phyloP scores from a whole-genome alignment of 2,113 vertebrate genomes.

The Laticauda colubrina region DNA sequence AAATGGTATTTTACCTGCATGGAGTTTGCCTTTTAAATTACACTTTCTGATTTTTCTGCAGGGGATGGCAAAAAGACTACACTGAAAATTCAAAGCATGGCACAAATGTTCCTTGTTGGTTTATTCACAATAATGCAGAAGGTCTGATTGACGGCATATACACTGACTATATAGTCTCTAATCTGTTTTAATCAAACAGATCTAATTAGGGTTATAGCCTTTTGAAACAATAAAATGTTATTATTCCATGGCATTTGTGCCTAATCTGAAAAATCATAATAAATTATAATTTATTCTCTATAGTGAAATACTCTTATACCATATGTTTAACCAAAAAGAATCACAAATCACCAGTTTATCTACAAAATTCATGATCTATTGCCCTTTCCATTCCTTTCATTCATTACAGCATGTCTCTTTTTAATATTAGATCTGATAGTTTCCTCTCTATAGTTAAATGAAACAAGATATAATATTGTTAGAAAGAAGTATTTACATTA shows the following conservation, averaged over 20 bases:
- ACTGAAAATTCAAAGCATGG: conserved; percentile 68
- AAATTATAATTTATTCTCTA: not conserved
- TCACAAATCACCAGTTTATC: not conserved
- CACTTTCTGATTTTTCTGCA: conserved; percentile 55
- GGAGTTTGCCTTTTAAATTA: not conserved
- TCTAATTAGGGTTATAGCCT: not conserved
- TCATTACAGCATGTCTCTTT: not conserved
- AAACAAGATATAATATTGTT: conserved; percentile 1
- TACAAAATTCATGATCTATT: not conserved
- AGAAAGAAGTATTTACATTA: conserved; percentile 19
- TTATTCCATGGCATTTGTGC: not conserved
- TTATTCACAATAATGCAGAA: conserved; percentile 84
- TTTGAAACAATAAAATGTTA: not conserved
- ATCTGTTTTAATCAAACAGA: conserved; percentile 58
- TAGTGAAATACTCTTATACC: not conserved
- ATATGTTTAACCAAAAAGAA: not conserved
- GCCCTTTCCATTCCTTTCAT: not conserved
- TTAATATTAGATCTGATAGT: conserved; percentile 14
- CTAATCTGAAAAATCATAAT: not conserved
- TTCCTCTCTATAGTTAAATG: not conserved
- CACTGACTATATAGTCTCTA: conserved; percentile 79
- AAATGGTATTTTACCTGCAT: not conserved
- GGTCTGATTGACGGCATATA: conserved; percentile 87
- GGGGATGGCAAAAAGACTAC: conserved; percentile 93
- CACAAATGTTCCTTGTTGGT: conserved; percentile 84